phyloP scores from a whole-genome alignment of 2,888 invertebrate genomes.

The Rhagonycha fulva region DNA sequence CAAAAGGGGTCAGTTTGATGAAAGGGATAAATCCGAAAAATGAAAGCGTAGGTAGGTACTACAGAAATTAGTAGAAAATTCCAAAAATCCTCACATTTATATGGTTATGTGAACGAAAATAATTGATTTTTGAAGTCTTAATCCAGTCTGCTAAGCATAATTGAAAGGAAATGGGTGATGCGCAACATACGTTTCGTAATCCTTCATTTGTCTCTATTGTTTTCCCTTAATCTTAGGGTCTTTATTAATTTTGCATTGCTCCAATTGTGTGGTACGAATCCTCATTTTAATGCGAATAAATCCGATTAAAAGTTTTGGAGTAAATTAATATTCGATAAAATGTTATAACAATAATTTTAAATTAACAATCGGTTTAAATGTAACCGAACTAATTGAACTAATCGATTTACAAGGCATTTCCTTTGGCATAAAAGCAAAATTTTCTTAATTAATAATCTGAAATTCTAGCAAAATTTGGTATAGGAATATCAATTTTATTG shows the following conservation, averaged over 20 bases:
- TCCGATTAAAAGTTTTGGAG: neutral
- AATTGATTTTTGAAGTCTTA: neutral
- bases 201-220: neutral
- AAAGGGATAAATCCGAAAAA: neutral
- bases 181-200: neutral
- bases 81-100: neutral
- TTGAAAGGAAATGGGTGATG: neutral
- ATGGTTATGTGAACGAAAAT: neutral
- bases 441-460: neutral
- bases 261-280: neutral
- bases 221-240: neutral
- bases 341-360: neutral
- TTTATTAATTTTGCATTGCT: neutral
- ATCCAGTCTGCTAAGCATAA: neutral
- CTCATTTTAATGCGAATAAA: neutral
- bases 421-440: neutral
- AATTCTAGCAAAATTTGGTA: neutral
- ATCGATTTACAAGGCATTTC: neutral
- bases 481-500: neutral
- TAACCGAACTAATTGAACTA: neutral
- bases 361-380: neutral
- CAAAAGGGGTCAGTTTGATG: neutral
- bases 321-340: neutral
- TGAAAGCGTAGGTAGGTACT: neutral
- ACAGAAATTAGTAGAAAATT: neutral